A percentile compares a stretch with the other conserved stretches of the same genome.
These are phyloP conservation scores for Hydrocynus forskahlii DNA, from an alignment of 2,797 vertebrate genomes.

Conservation along the genomic window DNA sequence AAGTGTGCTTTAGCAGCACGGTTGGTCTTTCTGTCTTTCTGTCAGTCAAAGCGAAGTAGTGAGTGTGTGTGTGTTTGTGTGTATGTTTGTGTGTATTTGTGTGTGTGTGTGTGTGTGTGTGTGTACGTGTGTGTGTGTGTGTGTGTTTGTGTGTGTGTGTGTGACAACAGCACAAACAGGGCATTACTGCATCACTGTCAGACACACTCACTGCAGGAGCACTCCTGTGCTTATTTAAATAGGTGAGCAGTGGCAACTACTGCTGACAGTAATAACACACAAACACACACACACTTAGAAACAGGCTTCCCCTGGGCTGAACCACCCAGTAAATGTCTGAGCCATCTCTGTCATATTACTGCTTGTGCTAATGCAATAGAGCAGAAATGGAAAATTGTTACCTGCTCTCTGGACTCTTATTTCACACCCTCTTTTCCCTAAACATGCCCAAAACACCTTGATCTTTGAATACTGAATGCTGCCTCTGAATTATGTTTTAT, in stretches of 20 bases:
- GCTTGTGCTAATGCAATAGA: conserved; percentile 47
- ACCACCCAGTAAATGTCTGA: conserved; percentile 50
- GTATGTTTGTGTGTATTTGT: conserved; percentile 3
- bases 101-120: background rate
- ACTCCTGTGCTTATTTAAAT: conserved; percentile 70
- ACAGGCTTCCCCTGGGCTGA: conserved; percentile 55
- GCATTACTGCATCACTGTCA: conserved; percentile 72
- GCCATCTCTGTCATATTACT: conserved; percentile 59
- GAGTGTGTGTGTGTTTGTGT: conserved; percentile 1
- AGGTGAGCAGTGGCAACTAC: conserved; percentile 53
- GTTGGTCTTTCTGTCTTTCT: conserved; percentile 26
- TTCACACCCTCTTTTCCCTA: background rate
- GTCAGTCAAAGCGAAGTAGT: conserved; percentile 33
- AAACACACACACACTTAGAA: conserved; percentile 2
- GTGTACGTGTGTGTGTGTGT: conserved; percentile 1
- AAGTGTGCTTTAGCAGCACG: conserved; percentile 42
- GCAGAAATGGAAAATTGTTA: conserved; percentile 10
- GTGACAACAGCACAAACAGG: conserved; percentile 72
- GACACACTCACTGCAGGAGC: conserved; percentile 56
- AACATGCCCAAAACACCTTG: background rate
- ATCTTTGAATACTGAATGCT: background rate
- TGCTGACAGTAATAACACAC: background rate
- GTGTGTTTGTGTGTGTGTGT: conserved; percentile 31
- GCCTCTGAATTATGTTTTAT: background rate
- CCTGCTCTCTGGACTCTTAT: background rate